Conservation (phyloP, 2,888 invertebrate species). For the Eutolmus rufibarbis region DNA sequence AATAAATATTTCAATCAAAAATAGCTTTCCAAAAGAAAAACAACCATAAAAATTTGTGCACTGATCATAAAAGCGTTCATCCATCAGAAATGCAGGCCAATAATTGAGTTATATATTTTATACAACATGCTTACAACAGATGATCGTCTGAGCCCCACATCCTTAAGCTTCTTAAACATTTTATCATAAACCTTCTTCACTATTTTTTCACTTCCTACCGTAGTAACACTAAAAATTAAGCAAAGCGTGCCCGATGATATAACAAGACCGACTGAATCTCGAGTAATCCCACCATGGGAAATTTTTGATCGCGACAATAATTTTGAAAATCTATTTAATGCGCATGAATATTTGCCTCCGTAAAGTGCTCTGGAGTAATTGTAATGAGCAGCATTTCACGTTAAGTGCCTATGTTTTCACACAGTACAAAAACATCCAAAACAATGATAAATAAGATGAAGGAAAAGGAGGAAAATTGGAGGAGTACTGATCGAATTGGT, state of each 20-base stretch:
- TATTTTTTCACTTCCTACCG: not conserved
- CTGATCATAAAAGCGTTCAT: not conserved
- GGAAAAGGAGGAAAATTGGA: not conserved
- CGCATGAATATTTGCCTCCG: not conserved
- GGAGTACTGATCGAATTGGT: not conserved
- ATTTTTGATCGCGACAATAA: constrained; percentile 4
- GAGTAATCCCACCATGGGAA: not conserved
- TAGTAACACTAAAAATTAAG: not conserved
- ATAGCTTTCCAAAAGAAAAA: not conserved
- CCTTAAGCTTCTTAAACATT: constrained; percentile 6
- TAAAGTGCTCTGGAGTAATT: constrained; percentile 7
- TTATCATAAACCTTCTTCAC: not conserved
- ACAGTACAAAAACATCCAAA: not conserved
- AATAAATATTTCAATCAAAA: not conserved
- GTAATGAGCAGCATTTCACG: not conserved
- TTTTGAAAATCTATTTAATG: constrained; percentile 30
- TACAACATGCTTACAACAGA: not conserved
- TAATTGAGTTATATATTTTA: not conserved
- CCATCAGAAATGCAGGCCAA: not conserved
- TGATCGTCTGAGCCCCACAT: not conserved
- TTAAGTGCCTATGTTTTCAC: not conserved
- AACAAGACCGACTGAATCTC: constrained; percentile 5
- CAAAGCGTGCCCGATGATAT: not conserved
- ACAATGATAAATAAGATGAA: not conserved
- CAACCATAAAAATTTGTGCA: not conserved